These are phyloP conservation scores for Dryadula phaetusa DNA, from an alignment of 2,888 invertebrate genomes.

Conservation along the genomic window DNA sequence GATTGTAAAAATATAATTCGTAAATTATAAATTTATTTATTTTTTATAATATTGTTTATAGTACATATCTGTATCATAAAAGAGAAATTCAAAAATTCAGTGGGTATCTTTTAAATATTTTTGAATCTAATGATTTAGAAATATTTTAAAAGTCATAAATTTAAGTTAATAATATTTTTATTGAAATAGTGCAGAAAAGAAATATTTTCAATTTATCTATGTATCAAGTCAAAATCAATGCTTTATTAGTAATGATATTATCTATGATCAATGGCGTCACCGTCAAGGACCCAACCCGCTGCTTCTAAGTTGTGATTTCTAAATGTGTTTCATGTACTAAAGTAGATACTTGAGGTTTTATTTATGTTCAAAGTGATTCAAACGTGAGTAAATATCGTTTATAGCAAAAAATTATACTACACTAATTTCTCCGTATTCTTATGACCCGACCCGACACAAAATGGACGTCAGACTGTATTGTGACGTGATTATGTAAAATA, in stretches of 20 bases:
- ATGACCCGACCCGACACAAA: conserved; percentile 66
- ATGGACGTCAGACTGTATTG: conserved; percentile 78
- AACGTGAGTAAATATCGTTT: conserved; percentile 58
- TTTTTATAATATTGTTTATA: too few species aligned
- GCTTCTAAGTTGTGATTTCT: conserved; percentile 62
- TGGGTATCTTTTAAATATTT: too few species aligned
- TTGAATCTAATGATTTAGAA: too few species aligned
- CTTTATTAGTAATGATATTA: conserved; percentile 25
- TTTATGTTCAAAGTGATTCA: conserved; percentile 46
- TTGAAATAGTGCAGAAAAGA: neutral
- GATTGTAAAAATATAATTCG: too few species aligned
- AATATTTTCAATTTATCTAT: conserved; percentile 34
- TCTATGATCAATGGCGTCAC: conserved; percentile 72
- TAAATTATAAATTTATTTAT: too few species aligned
- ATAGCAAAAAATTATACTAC: conserved; percentile 25
- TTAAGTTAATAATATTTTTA: too few species aligned
- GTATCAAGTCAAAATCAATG: conserved; percentile 8
- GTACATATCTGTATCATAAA: too few species aligned
- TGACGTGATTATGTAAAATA: conserved; percentile 80
- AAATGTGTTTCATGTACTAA: conserved; percentile 42
- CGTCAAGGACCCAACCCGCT: conserved; percentile 73
- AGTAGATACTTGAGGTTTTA: conserved; percentile 47
- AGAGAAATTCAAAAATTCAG: too few species aligned
- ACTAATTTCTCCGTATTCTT: conserved; percentile 40
- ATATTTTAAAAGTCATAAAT: too few species aligned